Conservation (phyloP, 2,888 invertebrate genomes). For the Drosophila meridionalis region DNA sequence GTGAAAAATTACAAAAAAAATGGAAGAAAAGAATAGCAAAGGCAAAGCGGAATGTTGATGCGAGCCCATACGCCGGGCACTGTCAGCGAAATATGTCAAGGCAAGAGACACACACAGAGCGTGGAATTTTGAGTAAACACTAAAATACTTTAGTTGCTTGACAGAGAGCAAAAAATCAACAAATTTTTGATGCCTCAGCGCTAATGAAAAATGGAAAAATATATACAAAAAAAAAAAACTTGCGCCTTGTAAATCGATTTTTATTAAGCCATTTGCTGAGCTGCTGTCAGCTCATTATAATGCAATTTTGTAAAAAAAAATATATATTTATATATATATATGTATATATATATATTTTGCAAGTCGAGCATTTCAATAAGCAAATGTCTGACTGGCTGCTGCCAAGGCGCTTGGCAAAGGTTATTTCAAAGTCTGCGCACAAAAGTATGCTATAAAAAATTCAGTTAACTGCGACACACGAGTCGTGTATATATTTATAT, state of each 20-base stretch:
- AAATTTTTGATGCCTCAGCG: conserved; percentile 4
- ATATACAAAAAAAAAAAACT: neutral
- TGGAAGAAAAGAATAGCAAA: neutral
- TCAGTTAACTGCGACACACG: conserved; percentile 17
- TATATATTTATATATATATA: neutral
- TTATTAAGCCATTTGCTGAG: conserved; percentile 18
- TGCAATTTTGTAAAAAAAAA: conserved; percentile 18
- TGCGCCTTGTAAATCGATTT: conserved; percentile 42
- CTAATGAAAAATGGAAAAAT: conserved; percentile 9
- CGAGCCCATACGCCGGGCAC: conserved; percentile 39
- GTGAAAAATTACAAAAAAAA: conserved; percentile 27
- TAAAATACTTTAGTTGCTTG: conserved; percentile 35
- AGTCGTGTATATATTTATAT: neutral
- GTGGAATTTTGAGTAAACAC: conserved; percentile 50
- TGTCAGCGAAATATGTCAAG: conserved; percentile 66
- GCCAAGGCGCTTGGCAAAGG: conserved; percentile 24
- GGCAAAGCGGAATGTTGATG: conserved; percentile 8
- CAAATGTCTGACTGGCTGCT: neutral
- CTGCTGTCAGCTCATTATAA: conserved; percentile 26
- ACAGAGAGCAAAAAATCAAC: neutral
- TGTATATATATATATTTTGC: conserved; percentile 1
- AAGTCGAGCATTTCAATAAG: conserved; percentile 21
- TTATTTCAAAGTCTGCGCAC: conserved; percentile 69
- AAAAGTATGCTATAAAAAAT: conserved; percentile 58
- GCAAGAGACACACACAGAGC: conserved; percentile 39